phyloP scores from a whole-genome alignment of 2,113 vertebrate species.

The Phrynocephalus versicolor region DNA sequence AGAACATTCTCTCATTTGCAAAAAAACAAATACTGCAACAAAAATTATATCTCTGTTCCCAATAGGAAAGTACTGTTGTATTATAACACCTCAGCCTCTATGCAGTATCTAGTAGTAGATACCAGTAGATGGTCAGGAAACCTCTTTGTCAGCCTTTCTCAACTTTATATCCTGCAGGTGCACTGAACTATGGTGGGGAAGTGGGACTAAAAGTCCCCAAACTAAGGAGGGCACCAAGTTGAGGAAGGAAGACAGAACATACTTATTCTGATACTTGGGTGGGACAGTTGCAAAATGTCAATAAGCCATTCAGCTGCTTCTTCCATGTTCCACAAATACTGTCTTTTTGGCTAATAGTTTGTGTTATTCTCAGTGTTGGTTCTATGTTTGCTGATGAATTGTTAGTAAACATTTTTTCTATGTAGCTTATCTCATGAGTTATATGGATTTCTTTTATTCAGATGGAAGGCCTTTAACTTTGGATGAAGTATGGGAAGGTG shows the following conservation, averaged over 20 bases:
- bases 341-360: background rate
- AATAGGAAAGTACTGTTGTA: slow-evolving; percentile 51
- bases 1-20: slow-evolving; percentile 70
- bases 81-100: slow-evolving; percentile 5
- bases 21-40: slow-evolving; percentile 68
- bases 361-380: background rate
- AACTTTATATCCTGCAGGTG: background rate
- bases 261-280: background rate
- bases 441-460: slow-evolving; percentile 63
- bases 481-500: slow-evolving; percentile 86
- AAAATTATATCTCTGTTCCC: slow-evolving; percentile 62
- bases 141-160: background rate
- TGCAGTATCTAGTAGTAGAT: background rate
- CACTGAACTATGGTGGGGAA: background rate
- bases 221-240: background rate
- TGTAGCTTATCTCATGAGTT: slow-evolving; percentile 3
- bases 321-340: background rate
- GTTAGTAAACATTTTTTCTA: slow-evolving; percentile 9
- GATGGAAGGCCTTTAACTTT: slow-evolving; percentile 87
- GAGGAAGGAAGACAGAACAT: background rate
- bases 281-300: background rate
- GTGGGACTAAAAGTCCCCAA: background rate
- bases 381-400: slow-evolving; percentile 18
- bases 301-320: background rate
- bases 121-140: background rate